Evolutionary conservation across 2,888 invertebrate species (phyloP), one percentile per base, ranked within the genome.

Genomic region (Acheta domesticus): DNA sequence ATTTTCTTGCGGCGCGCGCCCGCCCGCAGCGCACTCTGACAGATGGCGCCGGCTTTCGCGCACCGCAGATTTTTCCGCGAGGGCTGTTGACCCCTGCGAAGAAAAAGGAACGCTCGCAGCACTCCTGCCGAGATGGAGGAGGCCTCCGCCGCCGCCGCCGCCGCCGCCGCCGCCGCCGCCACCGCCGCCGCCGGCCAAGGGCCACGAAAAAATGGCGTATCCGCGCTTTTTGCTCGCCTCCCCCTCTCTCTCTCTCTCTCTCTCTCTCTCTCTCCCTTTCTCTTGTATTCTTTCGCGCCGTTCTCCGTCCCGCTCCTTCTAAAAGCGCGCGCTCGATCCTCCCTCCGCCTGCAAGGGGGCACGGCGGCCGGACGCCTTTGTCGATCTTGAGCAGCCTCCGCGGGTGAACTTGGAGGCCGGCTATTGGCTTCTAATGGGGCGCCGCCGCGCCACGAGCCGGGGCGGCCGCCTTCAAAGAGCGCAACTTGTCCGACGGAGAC

Each of bases 11-110:
- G 36, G 5, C 36, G 36, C 36, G 36, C 36, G 36, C 36, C 1
- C 8, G 36, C 36, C 1, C 8, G 36, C 36, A 36, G 36, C 36
- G 36, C 36, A 36, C 36, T 36, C 36, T 36, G 36, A 36, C 36
- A 36, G 36, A 36, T 36, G 36, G 36, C 36, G 36, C 36, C 62
- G 16, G n/a, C 62, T 62, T 62, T 62, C n/a, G 62, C 62, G n/a
- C 62, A 62, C 62, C 62, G 62, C 62, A 62, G 62, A 62, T 62
- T 62, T 62, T 62, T 62, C 62, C 62, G 62, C 62, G n/a, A 62
- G 62, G 62, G 62, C n/a, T 62, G 16, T 62, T 62, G 62, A 62
- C 62, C 62, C 16, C 14, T 3, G 2, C 0, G 23, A 23, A 23
- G 23, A 23, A 23, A 3, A 23, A 23, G 23, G 14, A 62, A 14